Evolutionary conservation across 30 jellyfish, hydroid and myxozoan genomes (phyloP), one percentile per base, ranked within the genome.

Genomic region (Turritopsis rubra): DNA sequence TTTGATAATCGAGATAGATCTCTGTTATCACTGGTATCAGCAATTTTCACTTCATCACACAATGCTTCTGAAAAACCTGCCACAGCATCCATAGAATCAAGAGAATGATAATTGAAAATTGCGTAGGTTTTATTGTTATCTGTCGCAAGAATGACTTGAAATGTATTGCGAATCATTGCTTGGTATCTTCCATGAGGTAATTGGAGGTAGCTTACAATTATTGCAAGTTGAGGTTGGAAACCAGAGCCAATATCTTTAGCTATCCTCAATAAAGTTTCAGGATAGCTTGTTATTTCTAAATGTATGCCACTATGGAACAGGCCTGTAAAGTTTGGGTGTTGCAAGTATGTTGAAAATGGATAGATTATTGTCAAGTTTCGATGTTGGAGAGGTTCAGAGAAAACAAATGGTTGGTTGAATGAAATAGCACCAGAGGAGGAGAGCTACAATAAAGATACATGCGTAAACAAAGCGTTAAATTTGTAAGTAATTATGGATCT

Each of bases 111-210:
- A 78, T 78, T 78, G 52, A 78, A 52, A 21, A 78, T 78, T 21
- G 79, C 85, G 28, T 78, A 78, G 16, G 85, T 78, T 29, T 78
- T 29, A 0, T 9, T 29, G 24, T 22, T 24, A 78, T 78, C 53
- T 7, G 85, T 29, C 16, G 85, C 85, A n/a, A 78, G 76, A 20
- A 78, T 21, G 8, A 78, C 85, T 53, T 78, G 79, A 52, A 78
- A 78, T 68, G 77, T 68, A 68, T 41, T 41, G 60, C 60, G 60
- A 3, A 41, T 41, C 60, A 41, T 41, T 41, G 60, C 5, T 41
- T 41, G 60, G 60, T 41, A 41, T 3, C 60, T 41, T 41, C 9
- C 60, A 41, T 41, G 60, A 41, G 60, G 60, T 41, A 41, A 41
- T 41, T 41, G 5, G 13, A 41, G 60, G 13, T 41, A 41, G 60